Base-by-base conservation (phyloP, 1,140 invertebrate genomes). In the Scaptomyza graminum region DNA sequence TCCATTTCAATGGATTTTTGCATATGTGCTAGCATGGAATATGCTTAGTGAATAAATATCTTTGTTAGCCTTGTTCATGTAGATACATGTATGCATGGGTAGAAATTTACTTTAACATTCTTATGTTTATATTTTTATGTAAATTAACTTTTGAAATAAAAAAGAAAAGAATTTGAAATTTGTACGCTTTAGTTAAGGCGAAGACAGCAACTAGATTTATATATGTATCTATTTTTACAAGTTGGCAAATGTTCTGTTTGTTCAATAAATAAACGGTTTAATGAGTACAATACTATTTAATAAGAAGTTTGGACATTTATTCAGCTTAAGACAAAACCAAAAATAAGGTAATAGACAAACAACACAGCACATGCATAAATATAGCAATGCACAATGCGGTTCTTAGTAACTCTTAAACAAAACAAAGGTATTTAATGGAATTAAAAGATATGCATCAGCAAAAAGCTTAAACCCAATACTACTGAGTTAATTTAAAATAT, bases 201-300 rank as follows among this genome's bases (percentile, higher is more conserved):
- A 15, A 52, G 4, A 52, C 4, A 52, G 7, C 13, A 16, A 13
- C 3, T 31, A 9, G 6, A 31, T 31, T 55, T 37, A 55, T 55
- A 55, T 25, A 55, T 55, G 41, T 25, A 41, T 25, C 52, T 55
- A 55, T 55, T 56, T 59, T 18, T 57, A 56, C 37, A 56, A 56
- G n/a, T 49, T 47, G 54, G 34, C 54, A 56, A 39, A 56, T 66
- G 34, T n/a, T 41, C 16, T 43, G 50, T 37, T 52, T 52, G 37
- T 37, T 55, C 9, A 52, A n/a, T 15, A 55, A 28, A 28, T 54
- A 15, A 22, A 44, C 28, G 44, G 4, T 15, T 22, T 1, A 28
- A 52, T 49, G 39, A 34, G 3, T 25, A 52, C 37, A 62, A 15
- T 11, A 44, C 25, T 13, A n/a, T 11, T 54, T 39, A n/a, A 43